phyloP scores from a whole-genome alignment of 2,797 vertebrate species.

The Argyrosomus regius region DNA sequence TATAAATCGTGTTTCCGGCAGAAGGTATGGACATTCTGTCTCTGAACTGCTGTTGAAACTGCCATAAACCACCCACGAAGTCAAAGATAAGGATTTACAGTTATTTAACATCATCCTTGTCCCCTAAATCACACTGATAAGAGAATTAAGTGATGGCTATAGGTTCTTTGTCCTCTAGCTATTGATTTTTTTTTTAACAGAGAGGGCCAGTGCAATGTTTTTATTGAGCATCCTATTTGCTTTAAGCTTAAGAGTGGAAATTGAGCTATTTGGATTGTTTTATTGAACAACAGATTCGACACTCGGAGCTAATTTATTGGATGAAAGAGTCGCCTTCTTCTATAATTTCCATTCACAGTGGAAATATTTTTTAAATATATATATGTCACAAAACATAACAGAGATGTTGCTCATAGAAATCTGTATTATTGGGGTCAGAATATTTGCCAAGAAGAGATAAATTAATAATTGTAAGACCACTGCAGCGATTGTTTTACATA shows the following conservation, averaged over 20 bases:
- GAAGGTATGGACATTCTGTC: constrained; percentile 84
- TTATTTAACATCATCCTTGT: constrained; percentile 85
- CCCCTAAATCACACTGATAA: constrained; percentile 83
- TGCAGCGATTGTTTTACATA: constrained; percentile 21
- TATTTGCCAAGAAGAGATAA: constrained; percentile 18
- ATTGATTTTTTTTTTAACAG: constrained; percentile 79
- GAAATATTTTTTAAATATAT: constrained; percentile 24
- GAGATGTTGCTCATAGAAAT: not conserved
- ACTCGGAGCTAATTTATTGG: constrained; percentile 48
- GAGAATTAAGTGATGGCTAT: constrained; percentile 84
- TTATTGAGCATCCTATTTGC: constrained; percentile 81
- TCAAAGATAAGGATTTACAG: constrained; percentile 88
- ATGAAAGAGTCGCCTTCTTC: constrained; percentile 27
- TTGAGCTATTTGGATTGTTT: constrained; percentile 61
- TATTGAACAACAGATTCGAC: constrained; percentile 49
- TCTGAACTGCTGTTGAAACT: constrained; percentile 84
- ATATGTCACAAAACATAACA: constrained; percentile 13
- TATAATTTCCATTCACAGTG: constrained; percentile 31
- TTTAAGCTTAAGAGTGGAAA: constrained; percentile 68
- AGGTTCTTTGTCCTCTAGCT: constrained; percentile 83
- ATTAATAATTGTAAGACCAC: constrained; percentile 13
- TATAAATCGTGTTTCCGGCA: constrained; percentile 80
- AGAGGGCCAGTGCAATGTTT: constrained; percentile 73
- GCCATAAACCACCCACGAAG: constrained; percentile 86
- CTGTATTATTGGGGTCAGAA: not conserved